Evolutionary conservation across 2,888 invertebrate species (phyloP), one percentile per base, ranked within the genome.

Genomic region (Melanostoma mellinum): DNA sequence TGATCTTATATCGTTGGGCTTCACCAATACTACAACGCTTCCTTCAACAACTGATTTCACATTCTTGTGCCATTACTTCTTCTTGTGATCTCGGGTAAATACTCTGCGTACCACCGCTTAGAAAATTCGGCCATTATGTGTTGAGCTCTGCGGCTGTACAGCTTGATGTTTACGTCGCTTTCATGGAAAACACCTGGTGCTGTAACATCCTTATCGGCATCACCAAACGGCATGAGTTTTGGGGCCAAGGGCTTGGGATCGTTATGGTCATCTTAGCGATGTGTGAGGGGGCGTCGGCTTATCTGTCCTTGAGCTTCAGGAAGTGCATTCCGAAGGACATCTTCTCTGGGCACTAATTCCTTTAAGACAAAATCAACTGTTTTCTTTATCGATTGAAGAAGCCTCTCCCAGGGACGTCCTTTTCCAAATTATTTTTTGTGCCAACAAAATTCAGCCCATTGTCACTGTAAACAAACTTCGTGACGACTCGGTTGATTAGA

Each of bases 271-370:
- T 1, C 20, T 20, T 30, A 30, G 6, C 30, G 4, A 32, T 50
- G 30, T 9, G 50, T 50, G 8, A 50, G 5, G 10, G 50, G 50
- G 6, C 50, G 50, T 32, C 50, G 6, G 32, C 30, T 50, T 6
- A 50, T 32, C 50, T 50, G 50, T 8, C 50, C 50, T 50, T 50
- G 50, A 9, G 50, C 50, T 50, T 50, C 50, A 9, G 30, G 4
- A 3, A 32, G n/a, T 3, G 50, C 20, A 20, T 20, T 20, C 20
- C 20, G 20, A 20, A 20, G 20, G 20, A 20, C 20, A 20, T 20
- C 20, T 50, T 30, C 50, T 3, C 50, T 30, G 3, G 50, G 50
- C 2, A 50, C 50, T 2, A 32, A 6, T 30, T n/a, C 50, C 32
- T 32, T 50, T 4, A 50, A 32, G 3, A 50, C n/a, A 3, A 50